phyloP scores from a whole-genome alignment of 1,140 invertebrate species.

The Argopecten irradians region DNA sequence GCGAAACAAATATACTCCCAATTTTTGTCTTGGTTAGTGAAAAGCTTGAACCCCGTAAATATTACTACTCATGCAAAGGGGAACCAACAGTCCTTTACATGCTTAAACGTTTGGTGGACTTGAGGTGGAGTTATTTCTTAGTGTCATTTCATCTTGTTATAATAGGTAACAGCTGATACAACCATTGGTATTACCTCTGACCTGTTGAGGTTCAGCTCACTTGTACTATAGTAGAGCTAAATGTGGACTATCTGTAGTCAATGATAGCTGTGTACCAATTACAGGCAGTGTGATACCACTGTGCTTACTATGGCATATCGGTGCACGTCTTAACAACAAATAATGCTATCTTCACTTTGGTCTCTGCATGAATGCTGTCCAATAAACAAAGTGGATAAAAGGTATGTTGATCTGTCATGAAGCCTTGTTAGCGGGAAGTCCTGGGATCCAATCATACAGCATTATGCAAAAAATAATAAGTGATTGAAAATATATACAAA shows the following conservation, averaged over 20 bases:
- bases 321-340: background rate
- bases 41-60: background rate
- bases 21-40: constrained; percentile 3
- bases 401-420: background rate
- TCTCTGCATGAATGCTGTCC: background rate
- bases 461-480: too few relatives aligned
- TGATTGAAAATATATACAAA: background rate
- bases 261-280: background rate
- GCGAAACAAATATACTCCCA: background rate
- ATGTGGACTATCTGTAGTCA: constrained; percentile 8
- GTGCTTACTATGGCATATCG: background rate
- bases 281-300: background rate
- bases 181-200: background rate
- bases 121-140: constrained; percentile 1
- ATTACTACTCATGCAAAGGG: background rate
- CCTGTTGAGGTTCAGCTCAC: background rate
- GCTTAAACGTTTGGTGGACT: background rate
- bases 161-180: background rate
- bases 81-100: background rate
- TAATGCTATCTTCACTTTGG: background rate
- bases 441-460: background rate
- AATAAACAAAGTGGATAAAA: background rate
- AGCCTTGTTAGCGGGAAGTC: background rate
- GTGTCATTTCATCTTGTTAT: constrained; percentile 11
- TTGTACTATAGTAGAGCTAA: background rate